These are phyloP conservation scores for Sparidentex hasta DNA, from an alignment of 2,797 vertebrate genomes.

Conservation along the genomic window DNA sequence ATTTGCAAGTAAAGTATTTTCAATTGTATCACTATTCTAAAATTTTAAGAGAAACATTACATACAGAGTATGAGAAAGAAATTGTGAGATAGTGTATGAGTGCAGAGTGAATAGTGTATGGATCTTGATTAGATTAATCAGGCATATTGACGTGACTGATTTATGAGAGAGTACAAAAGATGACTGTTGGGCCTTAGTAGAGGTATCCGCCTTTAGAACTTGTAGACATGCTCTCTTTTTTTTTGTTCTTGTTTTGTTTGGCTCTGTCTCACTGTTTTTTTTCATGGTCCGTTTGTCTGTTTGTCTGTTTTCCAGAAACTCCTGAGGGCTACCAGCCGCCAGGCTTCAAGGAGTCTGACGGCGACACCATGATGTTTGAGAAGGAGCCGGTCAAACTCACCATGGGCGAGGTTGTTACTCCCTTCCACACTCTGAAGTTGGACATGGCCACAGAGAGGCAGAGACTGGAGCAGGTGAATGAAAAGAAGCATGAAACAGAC, in stretches of 20 bases:
- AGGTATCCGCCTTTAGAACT: not conserved
- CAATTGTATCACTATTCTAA: no score
- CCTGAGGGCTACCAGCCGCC: conserved; percentile 95
- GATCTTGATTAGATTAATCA: no score
- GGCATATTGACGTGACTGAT: no score
- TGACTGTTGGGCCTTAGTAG: no score
- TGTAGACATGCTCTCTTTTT: not conserved
- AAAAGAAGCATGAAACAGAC: not conserved
- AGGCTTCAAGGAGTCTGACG: conserved; percentile 91
- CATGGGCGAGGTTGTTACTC: conserved; percentile 92
- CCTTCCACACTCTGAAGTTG: conserved; percentile 92
- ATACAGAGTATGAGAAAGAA: no score
- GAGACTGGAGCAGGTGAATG: conserved; percentile 88
- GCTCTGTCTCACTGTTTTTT: not conserved
- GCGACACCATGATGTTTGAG: conserved; percentile 86
- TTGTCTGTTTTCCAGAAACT: conserved; percentile 86
- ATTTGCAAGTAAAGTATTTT: not conserved
- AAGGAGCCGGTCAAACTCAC: conserved; percentile 89
- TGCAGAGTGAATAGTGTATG: no score
- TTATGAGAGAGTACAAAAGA: no score
- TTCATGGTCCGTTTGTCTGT: not conserved
- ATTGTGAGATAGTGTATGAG: no score
- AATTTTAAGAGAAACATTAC: no score
- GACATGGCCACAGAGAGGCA: conserved; percentile 92
- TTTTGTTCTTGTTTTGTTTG: not conserved